These are phyloP conservation scores for Elymnias hypermnestra DNA, from an alignment of 1,140 invertebrate genomes.

Conservation along the genomic window DNA sequence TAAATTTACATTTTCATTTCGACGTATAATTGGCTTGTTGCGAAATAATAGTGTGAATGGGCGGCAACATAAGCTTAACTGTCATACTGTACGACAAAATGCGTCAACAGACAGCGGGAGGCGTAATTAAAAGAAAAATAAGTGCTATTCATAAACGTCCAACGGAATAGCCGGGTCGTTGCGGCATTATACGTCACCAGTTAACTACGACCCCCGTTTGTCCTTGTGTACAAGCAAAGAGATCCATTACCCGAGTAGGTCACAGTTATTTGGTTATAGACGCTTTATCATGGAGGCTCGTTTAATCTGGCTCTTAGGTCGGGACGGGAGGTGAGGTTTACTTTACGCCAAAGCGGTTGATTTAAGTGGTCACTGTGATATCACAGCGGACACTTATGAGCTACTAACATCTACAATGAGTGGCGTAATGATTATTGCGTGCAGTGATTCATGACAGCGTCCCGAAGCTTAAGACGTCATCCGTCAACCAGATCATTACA, in stretches of 20 bases:
- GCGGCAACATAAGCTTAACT: no score
- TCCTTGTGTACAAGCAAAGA: conserved; percentile 16
- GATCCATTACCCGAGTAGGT: conserved; percentile 18
- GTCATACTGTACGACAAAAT: conserved; percentile 26
- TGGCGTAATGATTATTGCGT: conserved; percentile 46
- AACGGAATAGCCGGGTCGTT: conserved; percentile 53
- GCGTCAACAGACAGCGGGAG: conserved; percentile 46
- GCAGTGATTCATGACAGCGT: conserved; percentile 30
- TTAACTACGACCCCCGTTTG: conserved; percentile 22
- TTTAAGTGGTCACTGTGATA: conserved; percentile 60
- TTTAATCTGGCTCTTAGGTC: conserved; percentile 69
- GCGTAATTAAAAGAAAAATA: conserved; percentile 75
- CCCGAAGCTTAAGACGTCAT: background rate
- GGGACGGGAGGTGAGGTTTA: conserved; percentile 53
- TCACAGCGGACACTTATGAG: conserved; percentile 61
- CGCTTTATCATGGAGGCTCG: conserved; percentile 57
- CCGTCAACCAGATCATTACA: background rate
- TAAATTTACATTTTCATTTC: no score
- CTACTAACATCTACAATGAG: conserved; percentile 45
- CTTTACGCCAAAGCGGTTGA: conserved; percentile 52
- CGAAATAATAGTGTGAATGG: no score
- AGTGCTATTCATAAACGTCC: conserved; percentile 71
- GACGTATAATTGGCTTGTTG: no score
- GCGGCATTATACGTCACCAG: conserved; percentile 53
- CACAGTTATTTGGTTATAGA: conserved; percentile 35